Percentiles rank a stretch among this genome's conserved stretches.
Conservation (phyloP, 1,140 invertebrate genomes). For the Potamilus streckersoni region DNA sequence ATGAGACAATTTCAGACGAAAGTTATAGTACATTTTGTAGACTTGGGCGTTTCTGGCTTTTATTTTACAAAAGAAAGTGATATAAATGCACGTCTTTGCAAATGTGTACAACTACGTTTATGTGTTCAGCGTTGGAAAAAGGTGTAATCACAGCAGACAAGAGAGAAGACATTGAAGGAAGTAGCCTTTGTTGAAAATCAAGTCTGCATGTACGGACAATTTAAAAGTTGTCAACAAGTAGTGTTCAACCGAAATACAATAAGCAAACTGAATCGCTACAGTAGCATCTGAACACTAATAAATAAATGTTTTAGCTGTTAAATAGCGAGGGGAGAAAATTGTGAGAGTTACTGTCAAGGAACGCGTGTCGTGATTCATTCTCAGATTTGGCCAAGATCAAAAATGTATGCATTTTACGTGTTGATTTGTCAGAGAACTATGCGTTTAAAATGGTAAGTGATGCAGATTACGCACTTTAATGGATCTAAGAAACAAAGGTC, state of each 20-base stretch:
- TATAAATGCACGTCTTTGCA: conserved; percentile 35
- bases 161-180: not conserved
- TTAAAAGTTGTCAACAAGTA: conserved; percentile 16
- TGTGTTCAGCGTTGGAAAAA: conserved; percentile 22
- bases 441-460: conserved; percentile 13
- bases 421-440: conserved; percentile 42
- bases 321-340: conserved; percentile 9
- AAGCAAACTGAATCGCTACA: conserved; percentile 13
- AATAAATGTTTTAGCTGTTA: conserved; percentile 10
- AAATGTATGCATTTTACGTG: conserved; percentile 14
- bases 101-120: conserved; percentile 26
- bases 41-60: conserved; percentile 31
- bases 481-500: conserved; percentile 31
- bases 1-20: conserved; percentile 21
- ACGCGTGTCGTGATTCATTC: not conserved
- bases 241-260: not conserved
- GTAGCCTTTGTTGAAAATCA: conserved; percentile 14
- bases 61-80: conserved; percentile 21
- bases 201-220: conserved; percentile 34
- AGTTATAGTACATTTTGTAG: conserved; percentile 34
- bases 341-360: conserved; percentile 11
- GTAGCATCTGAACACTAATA: conserved; percentile 16
- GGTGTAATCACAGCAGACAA: conserved; percentile 7
- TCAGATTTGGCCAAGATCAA: not conserved
- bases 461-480: conserved; percentile 39